These are phyloP conservation scores for Karalla daura DNA, from an alignment of 2,797 vertebrate genomes.

Conservation along the genomic window DNA sequence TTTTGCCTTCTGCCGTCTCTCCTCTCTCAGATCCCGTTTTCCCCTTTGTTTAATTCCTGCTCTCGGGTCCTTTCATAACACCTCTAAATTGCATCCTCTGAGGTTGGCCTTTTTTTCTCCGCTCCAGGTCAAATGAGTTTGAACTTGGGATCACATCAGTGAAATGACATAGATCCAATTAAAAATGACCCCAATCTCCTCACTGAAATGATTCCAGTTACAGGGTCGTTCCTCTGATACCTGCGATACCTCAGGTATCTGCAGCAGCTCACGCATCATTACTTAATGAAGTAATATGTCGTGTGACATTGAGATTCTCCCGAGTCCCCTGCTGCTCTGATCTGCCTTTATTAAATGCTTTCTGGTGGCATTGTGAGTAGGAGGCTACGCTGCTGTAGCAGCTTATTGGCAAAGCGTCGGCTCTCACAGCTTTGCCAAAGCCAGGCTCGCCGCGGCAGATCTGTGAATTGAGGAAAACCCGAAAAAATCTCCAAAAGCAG, in stretches of 20 bases:
- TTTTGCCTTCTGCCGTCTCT: too few relatives aligned
- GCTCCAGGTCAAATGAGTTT: not conserved
- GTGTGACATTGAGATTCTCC: slow-evolving; percentile 12
- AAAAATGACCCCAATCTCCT: not conserved
- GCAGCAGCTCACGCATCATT: slow-evolving; percentile 12
- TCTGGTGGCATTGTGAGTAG: slow-evolving; percentile 59
- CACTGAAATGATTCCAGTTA: not conserved
- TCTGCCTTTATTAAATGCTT: slow-evolving; percentile 51
- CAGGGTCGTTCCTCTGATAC: too few relatives aligned
- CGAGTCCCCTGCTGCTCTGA: slow-evolving; percentile 22
- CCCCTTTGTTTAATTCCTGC: too few relatives aligned
- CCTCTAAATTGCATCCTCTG: too few relatives aligned
- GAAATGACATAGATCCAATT: not conserved
- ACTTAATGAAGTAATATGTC: slow-evolving; percentile 15
- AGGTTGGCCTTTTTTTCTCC: too few relatives aligned
- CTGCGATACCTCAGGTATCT: too few relatives aligned
- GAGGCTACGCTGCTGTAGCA: slow-evolving; percentile 51
- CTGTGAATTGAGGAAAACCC: slow-evolving; percentile 68
- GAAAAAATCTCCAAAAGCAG: slow-evolving; percentile 53
- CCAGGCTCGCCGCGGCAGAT: slow-evolving; percentile 49
- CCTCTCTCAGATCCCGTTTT: too few relatives aligned
- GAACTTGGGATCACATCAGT: not conserved
- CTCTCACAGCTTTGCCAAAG: slow-evolving; percentile 61
- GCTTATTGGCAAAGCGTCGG: slow-evolving; percentile 53
- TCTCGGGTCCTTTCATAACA: too few relatives aligned